Base-by-base conservation (phyloP, 2,113 vertebrate genomes). In the Hyla sarda region DNA sequence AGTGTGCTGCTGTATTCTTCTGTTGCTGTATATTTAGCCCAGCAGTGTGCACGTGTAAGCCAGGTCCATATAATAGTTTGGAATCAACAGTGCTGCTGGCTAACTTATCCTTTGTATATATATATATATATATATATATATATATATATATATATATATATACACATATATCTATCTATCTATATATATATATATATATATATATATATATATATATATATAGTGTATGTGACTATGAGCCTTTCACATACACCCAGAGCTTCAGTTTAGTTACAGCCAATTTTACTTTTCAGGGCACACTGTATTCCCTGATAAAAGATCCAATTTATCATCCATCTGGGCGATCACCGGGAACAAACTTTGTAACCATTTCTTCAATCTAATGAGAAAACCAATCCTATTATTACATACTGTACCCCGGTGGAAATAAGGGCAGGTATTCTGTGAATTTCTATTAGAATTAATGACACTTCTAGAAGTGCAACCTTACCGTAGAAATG, bases 401-500 rank as follows among this genome's bases (percentile, higher is more conserved):
- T 79, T 78, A 71, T 74, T 74, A 34, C 52, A 74, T 74, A 74
- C 48, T 25, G 19, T 21, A 37, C 62, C 62, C 75, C 45, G 17
- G 60, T 41, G 21, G 52, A 54, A 60, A 85, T 78, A 11, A 71
- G 83, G 48, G 6, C 28, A 78, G 50, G 58, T 74, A 50, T 85
- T 23, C 60, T 85, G 82, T 85, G 62, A 79, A 54, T 52, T 85
- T 62, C 60, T 85, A 69, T 85, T 85, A 85, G 58, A 85, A 79
- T 67, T 69, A 69, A 72, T 81, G 50, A 80, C 32, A 54, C 47
- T 86, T 71, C 50, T 47, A 11, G 5, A 54, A 37, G 12, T 80
- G 25, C 65, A 54, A 47, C 50, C 74, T 77, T 67, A 25, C 72
- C 54, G 50, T 67, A 78, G 78, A 78, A 84, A 54, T 65, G 72